Percentiles rank a stretch among this genome's conserved stretches.
Conservation (phyloP, 2,888 invertebrate genomes). For the Eurois occulta region DNA sequence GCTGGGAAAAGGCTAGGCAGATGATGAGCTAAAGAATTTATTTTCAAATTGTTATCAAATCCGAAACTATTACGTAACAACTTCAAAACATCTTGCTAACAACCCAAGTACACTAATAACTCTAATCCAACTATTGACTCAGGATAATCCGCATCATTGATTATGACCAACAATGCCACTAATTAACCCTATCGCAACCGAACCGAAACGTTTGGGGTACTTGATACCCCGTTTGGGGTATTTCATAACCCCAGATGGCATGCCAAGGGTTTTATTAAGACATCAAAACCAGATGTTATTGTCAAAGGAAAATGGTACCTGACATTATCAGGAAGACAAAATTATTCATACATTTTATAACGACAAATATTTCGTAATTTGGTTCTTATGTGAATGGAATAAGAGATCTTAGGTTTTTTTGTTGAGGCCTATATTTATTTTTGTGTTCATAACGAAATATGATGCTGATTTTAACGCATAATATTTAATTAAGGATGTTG, state of each 20-base stretch:
- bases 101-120: slow-evolving; percentile 13
- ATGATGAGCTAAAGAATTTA: too few relatives aligned
- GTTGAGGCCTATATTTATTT: slow-evolving; percentile 15
- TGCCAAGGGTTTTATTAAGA: slow-evolving; percentile 79
- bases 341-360: slow-evolving; percentile 28
- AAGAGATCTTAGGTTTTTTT: slow-evolving; percentile 16
- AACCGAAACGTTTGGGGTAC: slow-evolving; percentile 59
- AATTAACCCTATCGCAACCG: slow-evolving; percentile 69
- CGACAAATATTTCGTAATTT: slow-evolving; percentile 54
- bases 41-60: neutral
- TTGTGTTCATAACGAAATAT: slow-evolving; percentile 55
- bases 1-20: too few relatives aligned
- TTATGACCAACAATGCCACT: slow-evolving; percentile 65
- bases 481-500: slow-evolving; percentile 71
- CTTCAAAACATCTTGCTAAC: neutral
- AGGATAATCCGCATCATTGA: slow-evolving; percentile 52
- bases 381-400: slow-evolving; percentile 46
- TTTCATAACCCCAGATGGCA: slow-evolving; percentile 70
- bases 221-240: slow-evolving; percentile 66
- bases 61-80: neutral
- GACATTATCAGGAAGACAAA: slow-evolving; percentile 74
- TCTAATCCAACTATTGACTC: slow-evolving; percentile 54
- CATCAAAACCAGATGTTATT: slow-evolving; percentile 82
- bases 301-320: slow-evolving; percentile 80
- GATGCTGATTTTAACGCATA: slow-evolving; percentile 70